phyloP scores from a whole-genome alignment of 2,113 vertebrate species.

The Xyrauchen texanus region DNA sequence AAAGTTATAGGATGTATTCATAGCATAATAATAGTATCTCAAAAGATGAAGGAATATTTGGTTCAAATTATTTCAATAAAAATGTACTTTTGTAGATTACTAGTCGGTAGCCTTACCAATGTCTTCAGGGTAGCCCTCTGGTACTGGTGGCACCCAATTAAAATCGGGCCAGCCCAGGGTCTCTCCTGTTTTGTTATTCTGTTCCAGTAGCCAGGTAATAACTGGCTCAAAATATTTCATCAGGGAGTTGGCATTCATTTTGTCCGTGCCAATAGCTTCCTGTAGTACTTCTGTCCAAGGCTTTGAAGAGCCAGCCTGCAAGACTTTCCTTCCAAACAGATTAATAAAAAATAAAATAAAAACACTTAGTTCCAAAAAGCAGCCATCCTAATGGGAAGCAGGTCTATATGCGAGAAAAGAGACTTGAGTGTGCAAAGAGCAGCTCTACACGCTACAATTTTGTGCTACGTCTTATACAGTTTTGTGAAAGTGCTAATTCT shows the following conservation, averaged over 20 bases:
- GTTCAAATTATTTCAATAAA: no score
- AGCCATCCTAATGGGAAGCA: neutral
- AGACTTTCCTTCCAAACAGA: conserved; percentile 72
- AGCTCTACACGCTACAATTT: no score
- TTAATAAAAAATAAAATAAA: neutral
- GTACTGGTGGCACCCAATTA: conserved; percentile 87
- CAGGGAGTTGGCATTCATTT: conserved; percentile 81
- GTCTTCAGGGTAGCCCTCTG: conserved; percentile 85
- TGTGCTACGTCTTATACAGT: no score
- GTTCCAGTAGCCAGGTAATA: conserved; percentile 79
- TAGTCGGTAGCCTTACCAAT: conserved; percentile 72
- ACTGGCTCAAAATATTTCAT: conserved; percentile 88
- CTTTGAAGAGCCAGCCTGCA: conserved; percentile 82
- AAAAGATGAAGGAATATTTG: no score
- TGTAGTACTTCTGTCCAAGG: conserved; percentile 84
- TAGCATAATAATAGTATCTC: no score
- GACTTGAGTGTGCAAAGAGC: no score
- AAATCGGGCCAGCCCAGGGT: conserved; percentile 92
- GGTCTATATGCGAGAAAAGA: no score
- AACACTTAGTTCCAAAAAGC: neutral
- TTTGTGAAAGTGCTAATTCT: no score
- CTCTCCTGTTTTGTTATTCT: conserved; percentile 78
- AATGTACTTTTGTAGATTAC: no score
- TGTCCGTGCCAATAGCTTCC: conserved; percentile 71
- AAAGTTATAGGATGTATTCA: no score